Evolutionary conservation across 2,888 invertebrate species (phyloP).

Genomic region (Xylophagus ater): DNA sequence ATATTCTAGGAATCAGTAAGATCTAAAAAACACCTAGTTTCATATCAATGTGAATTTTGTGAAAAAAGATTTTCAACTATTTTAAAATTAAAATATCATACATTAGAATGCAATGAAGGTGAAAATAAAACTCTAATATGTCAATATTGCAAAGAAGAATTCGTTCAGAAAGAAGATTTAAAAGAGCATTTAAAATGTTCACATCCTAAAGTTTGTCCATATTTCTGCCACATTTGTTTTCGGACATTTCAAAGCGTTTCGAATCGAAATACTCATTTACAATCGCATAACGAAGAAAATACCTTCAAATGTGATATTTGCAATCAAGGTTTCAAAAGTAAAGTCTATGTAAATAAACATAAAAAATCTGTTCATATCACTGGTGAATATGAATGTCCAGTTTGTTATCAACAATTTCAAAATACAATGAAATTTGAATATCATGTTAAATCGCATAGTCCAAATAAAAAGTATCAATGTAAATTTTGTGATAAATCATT

Average conservation of each 20-base stretch:
- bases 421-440: conserved; percentile 15
- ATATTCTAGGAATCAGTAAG: no score
- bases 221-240: conserved; percentile 12
- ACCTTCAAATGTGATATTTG: no score
- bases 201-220: conserved; percentile 4
- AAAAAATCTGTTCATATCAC: conserved; percentile 11
- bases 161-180: no score
- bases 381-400: conserved; percentile 10
- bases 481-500: conserved; percentile 18
- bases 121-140: not conserved
- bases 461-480: conserved; percentile 17
- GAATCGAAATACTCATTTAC: conserved; percentile 12
- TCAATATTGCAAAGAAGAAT: no score
- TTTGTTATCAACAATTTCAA: conserved; percentile 10
- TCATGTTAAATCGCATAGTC: conserved; percentile 17
- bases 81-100: not conserved
- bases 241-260: conserved; percentile 11
- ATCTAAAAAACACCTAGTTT: no score
- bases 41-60: not conserved
- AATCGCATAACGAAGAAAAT: conserved; percentile 9
- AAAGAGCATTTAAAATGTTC: conserved; percentile 2
- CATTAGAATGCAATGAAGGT: conserved; percentile 2
- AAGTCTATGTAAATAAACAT: conserved; percentile 14
- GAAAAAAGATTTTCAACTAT: not conserved
- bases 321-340: conserved; percentile 13